Percentiles rank a stretch among this genome's conserved stretches.
Conservation (phyloP, 2,888 invertebrate species). For the Spialia ferax region DNA sequence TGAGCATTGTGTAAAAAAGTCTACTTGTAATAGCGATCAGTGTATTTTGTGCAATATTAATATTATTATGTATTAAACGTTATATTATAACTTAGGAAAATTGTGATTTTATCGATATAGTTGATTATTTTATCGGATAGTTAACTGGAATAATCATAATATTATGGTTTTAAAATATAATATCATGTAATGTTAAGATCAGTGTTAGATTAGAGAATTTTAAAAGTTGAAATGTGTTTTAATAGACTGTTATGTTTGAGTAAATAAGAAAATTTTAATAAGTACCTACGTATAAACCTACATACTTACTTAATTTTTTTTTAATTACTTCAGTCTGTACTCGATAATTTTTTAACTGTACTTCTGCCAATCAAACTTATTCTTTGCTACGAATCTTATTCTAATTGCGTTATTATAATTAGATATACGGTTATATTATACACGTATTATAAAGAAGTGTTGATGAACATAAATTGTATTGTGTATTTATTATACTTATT, state of each 20-base stretch:
- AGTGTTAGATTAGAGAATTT: slow-evolving; percentile 72
- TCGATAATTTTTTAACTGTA: slow-evolving; percentile 10
- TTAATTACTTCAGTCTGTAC: slow-evolving; percentile 36
- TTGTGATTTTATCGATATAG: slow-evolving; percentile 85
- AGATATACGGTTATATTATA: slow-evolving; percentile 64
- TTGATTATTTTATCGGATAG: slow-evolving; percentile 80
- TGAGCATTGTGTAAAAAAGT: slow-evolving; percentile 42
- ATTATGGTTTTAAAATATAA: slow-evolving; percentile 72
- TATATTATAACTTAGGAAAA: slow-evolving; percentile 80
- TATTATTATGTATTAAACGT: slow-evolving; percentile 62
- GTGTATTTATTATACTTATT: slow-evolving; percentile 71
- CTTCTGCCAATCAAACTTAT: slow-evolving; percentile 41
- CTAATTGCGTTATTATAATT: slow-evolving; percentile 42
- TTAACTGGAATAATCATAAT: slow-evolving; percentile 63
- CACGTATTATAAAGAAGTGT: slow-evolving; percentile 75
- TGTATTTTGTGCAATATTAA: slow-evolving; percentile 78
- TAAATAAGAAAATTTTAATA: slow-evolving; percentile 13
- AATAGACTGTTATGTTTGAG: slow-evolving; percentile 52
- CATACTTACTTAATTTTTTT: slow-evolving; percentile 37
- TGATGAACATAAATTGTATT: slow-evolving; percentile 72
- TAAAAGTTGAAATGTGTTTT: slow-evolving; percentile 72
- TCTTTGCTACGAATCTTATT: slow-evolving; percentile 43
- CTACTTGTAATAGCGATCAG: slow-evolving; percentile 60
- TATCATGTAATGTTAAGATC: slow-evolving; percentile 75
- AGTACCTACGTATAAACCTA: neutral